Base-by-base conservation (phyloP, 2,888 invertebrate species). In the Phalera bucephala region DNA sequence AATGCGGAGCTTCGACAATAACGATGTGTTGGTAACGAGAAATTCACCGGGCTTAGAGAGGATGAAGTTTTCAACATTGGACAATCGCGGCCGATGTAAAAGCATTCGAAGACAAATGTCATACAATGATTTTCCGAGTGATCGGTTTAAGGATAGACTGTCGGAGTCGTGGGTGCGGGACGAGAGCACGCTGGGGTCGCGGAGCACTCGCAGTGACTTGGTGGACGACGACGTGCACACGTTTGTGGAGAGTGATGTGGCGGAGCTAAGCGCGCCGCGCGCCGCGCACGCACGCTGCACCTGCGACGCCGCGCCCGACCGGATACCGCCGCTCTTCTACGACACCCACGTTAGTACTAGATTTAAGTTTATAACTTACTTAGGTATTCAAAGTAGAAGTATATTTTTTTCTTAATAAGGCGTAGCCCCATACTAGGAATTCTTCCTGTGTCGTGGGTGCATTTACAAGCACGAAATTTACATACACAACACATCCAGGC, bases 61-160 rank as follows among this genome's bases (percentile, higher is more conserved):
- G 39, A 80, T 80, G 57, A 89, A 88, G 60, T 89, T 85, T 72
- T 89, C 88, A 37, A 89, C 89, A 39, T 63, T 89, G 60, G 89
- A 89, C 65, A 87, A 86, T 57, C 80, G 87, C 34, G 86, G 82
- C 64, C 76, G 85, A 46, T 85, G 87, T 75, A 78, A 80, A 51
- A 81, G 81, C 64, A 86, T 89, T 59, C 79, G 76, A 54, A 77
- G 89, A 50, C 89, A 89, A 68, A 78, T 90, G 84, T 90, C 90
- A 35, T 90, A 82, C 64, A 90, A 86, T 60, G 90, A 90, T 60
- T 87, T 90, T 70, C 83, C 85, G 40, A 86, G 74, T 53, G 90
- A 89, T 48, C 70, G 87, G 41, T 81, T 65, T 58, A 70, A 81
- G 49, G 85, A 85, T 51, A 74, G 82, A 64, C 60, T 70, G 54